phyloP scores from a whole-genome alignment of 2,888 invertebrate genomes.

The Parthenolecanium corni region DNA sequence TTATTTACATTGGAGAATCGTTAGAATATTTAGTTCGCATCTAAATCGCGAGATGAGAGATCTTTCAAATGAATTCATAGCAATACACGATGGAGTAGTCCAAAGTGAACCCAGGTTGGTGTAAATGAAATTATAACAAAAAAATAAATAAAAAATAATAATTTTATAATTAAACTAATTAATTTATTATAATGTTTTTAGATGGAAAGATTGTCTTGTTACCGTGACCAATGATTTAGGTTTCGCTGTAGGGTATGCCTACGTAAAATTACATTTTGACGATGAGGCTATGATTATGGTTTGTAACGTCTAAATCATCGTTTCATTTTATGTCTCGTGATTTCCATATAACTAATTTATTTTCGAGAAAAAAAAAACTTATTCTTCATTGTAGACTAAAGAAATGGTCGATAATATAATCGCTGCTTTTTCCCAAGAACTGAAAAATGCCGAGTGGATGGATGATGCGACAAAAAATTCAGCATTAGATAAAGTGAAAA shows the following conservation, averaged over 20 bases:
- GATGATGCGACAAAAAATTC: slow-evolving; percentile 55
- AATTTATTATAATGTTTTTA: slow-evolving; percentile 25
- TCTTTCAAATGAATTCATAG: slow-evolving; percentile 52
- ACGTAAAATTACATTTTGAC: slow-evolving; percentile 50
- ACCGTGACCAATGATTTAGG: slow-evolving; percentile 49
- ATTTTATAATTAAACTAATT: background rate
- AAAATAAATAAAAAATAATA: background rate
- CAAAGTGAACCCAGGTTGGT: slow-evolving; percentile 47
- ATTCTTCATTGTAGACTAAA: slow-evolving; percentile 43
- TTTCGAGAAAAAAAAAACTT: too few species aligned
- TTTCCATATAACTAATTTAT: too few species aligned
- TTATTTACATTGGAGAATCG: slow-evolving; percentile 59
- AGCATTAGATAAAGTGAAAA: slow-evolving; percentile 55
- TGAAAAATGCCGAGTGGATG: slow-evolving; percentile 66
- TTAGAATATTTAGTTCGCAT: slow-evolving; percentile 52
- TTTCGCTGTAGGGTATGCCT: slow-evolving; percentile 53
- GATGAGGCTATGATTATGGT: slow-evolving; percentile 49
- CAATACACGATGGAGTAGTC: slow-evolving; percentile 51
- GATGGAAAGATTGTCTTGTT: slow-evolving; percentile 36
- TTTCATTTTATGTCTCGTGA: background rate
- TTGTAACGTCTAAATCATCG: slow-evolving; percentile 25
- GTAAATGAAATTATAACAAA: too few species aligned
- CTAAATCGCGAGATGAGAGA: slow-evolving; percentile 35
- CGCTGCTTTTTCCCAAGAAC: slow-evolving; percentile 57
- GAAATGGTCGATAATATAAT: slow-evolving; percentile 68